These are phyloP conservation scores for Halcyon senegalensis DNA, from an alignment of 2,113 vertebrate species.

Conservation along the genomic window DNA sequence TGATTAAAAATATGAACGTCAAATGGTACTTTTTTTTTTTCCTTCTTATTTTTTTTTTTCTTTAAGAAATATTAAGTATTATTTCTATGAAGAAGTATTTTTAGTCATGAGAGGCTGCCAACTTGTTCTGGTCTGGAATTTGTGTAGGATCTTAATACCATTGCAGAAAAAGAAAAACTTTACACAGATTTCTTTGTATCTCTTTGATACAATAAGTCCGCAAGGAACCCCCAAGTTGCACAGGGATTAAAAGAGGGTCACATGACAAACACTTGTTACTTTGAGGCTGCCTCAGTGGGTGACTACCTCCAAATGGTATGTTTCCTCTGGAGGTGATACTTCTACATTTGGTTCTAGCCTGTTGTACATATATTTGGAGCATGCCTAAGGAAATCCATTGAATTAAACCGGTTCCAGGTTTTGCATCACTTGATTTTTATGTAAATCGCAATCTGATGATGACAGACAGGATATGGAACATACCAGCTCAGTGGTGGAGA, in stretches of 20 bases:
- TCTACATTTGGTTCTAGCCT: not conserved
- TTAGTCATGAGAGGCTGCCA: constrained; percentile 20
- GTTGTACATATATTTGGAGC: not conserved
- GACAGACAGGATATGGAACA: not conserved
- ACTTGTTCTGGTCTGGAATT: constrained; percentile 41
- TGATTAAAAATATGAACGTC: constrained; percentile 41
- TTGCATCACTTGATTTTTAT: not conserved
- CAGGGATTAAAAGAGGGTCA: not conserved
- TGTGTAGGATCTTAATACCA: constrained; percentile 17
- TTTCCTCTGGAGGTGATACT: not conserved
- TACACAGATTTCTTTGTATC: not conserved
- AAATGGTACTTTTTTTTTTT: not conserved
- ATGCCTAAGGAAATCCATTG: not conserved
- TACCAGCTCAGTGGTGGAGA: not conserved
- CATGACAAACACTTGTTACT: not conserved
- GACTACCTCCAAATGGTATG: not conserved
- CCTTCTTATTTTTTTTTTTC: not conserved
- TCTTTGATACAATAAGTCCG: not conserved
- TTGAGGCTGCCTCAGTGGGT: rapidly evolving
- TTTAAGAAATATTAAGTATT: not conserved
- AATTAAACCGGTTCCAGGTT: not conserved
- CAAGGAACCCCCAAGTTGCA: not conserved
- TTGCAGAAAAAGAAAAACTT: not conserved
- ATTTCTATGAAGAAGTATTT: not conserved
- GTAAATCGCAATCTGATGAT: not conserved